A percentile compares a stretch with the other conserved stretches of the same genome.
phyloP scores from a whole-genome alignment of 2,888 invertebrate species.

The Eristalinus aeneus region DNA sequence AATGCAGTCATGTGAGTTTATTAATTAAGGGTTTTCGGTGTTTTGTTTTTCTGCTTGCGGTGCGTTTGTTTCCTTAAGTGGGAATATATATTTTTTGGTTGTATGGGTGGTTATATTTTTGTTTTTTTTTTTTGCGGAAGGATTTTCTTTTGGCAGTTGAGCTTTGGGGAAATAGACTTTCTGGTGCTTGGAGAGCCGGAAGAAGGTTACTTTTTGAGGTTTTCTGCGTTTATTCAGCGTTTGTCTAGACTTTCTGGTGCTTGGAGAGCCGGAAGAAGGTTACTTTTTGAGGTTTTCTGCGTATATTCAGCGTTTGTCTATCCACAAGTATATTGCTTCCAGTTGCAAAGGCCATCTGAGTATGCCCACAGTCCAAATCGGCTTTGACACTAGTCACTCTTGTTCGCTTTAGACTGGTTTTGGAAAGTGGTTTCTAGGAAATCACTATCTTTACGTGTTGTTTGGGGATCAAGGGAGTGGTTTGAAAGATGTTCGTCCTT shows the following conservation, averaged over 20 bases:
- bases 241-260: too few relatives aligned
- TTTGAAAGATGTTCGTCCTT: too few relatives aligned
- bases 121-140: neutral
- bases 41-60: neutral
- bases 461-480: too few relatives aligned
- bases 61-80: neutral
- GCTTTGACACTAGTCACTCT: too few relatives aligned
- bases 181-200: neutral
- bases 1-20: conserved; percentile 52
- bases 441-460: too few relatives aligned
- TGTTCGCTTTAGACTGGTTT: too few relatives aligned
- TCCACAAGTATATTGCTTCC: too few relatives aligned
- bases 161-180: neutral
- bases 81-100: neutral
- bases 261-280: neutral
- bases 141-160: neutral
- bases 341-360: too few relatives aligned
- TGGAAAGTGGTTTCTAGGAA: too few relatives aligned
- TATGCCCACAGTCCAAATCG: too few relatives aligned
- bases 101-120: neutral
- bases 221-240: neutral
- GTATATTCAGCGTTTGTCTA: too few relatives aligned
- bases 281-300: neutral
- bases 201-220: neutral
- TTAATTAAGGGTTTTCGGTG: conserved; percentile 44